Conservation (phyloP, 1,140 invertebrate genomes). For the Oppia nitens region DNA sequence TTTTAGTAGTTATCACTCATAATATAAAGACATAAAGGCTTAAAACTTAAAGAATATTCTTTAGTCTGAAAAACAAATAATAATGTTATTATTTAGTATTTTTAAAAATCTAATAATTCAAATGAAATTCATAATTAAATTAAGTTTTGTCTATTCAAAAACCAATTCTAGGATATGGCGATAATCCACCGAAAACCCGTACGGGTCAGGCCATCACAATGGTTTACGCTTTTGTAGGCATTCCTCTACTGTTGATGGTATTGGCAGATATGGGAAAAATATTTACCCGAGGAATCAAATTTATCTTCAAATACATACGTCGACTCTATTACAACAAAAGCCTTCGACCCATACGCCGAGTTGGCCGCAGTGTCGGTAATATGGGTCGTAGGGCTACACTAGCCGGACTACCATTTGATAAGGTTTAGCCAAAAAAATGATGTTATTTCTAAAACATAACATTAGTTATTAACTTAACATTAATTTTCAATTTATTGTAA, state of each 20-base stretch:
- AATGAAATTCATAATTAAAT: too few species aligned
- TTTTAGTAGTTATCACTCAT: too few species aligned
- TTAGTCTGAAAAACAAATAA: too few species aligned
- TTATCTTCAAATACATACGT: conserved; percentile 74
- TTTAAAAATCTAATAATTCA: too few species aligned
- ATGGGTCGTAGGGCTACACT: conserved; percentile 28
- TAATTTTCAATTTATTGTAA: background rate
- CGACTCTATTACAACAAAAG: conserved; percentile 61
- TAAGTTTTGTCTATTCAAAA: too few species aligned
- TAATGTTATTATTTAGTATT: too few species aligned
- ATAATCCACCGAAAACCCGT: conserved; percentile 69
- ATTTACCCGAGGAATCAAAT: conserved; percentile 76
- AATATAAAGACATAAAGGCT: too few species aligned
- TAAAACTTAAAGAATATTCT: too few species aligned
- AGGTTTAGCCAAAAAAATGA: too few species aligned
- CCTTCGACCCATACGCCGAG: conserved; percentile 14
- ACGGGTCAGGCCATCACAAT: conserved; percentile 71
- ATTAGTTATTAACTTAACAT: too few species aligned
- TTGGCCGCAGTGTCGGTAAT: background rate
- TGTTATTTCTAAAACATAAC: too few species aligned
- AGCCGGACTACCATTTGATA: too few species aligned
- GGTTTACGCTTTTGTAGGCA: conserved; percentile 81
- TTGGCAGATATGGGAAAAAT: conserved; percentile 82
- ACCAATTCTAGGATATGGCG: conserved; percentile 54
- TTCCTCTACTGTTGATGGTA: conserved; percentile 76